Evolutionary conservation across 92 coral and sea anemone species (phyloP).

Genomic region (Phenganax stokvisi): DNA sequence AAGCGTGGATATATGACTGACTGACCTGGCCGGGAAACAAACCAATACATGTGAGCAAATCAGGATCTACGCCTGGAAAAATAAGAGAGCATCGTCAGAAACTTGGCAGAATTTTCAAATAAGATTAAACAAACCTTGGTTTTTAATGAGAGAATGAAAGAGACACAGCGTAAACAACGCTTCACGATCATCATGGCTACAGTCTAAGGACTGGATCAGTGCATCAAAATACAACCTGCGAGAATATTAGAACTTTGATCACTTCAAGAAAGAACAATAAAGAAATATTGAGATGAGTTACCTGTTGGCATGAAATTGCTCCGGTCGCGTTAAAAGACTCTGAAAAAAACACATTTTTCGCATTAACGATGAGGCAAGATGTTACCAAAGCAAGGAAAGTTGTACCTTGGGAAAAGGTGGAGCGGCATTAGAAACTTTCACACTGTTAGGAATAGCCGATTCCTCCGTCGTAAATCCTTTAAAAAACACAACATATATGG

Average conservation of each 20-base stretch:
- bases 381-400: neutral
- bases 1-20: conserved; percentile 7
- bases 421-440: conserved; percentile 20
- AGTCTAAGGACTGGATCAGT: conserved; percentile 66
- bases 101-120: neutral
- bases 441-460: conserved; percentile 37
- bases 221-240: conserved; percentile 72
- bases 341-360: conserved; percentile 30
- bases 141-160: conserved; percentile 67
- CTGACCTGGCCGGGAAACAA: conserved; percentile 76
- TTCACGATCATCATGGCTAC: conserved; percentile 73
- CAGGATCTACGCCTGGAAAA: conserved; percentile 73
- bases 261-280: neutral
- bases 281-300: conserved; percentile 1
- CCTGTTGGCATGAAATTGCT: conserved; percentile 74
- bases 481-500: neutral
- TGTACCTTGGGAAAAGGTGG: conserved; percentile 31
- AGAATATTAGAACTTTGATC: neutral
- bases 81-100: neutral
- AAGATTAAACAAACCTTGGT: conserved; percentile 54
- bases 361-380: neutral
- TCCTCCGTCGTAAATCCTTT: conserved; percentile 36
- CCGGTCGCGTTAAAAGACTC: conserved; percentile 76
- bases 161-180: conserved; percentile 83
- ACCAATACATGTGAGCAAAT: conserved; percentile 66